A percentile compares a stretch with the other conserved stretches of the same genome.
These are phyloP conservation scores for Saccostrea glomerata DNA, from an alignment of 1,140 invertebrate species.

Conservation along the genomic window DNA sequence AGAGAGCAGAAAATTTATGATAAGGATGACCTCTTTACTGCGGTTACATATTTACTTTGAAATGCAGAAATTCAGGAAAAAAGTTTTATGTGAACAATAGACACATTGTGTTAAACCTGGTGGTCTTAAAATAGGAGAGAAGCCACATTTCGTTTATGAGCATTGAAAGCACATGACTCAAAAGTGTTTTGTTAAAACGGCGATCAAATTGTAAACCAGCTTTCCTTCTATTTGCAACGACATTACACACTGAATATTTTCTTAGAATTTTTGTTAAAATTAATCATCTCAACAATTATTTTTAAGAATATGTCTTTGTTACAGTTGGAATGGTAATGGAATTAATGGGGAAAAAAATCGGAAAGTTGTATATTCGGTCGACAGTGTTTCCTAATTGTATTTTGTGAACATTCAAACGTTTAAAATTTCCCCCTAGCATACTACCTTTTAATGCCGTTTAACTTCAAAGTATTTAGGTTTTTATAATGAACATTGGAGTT, in stretches of 20 bases:
- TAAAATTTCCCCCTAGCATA: too few species aligned
- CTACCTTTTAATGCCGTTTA: neutral
- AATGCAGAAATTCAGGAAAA: neutral
- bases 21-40: neutral
- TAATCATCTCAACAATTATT: too few species aligned
- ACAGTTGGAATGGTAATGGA: too few species aligned
- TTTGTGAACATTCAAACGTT: too few species aligned
- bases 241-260: neutral
- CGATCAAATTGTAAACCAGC: neutral
- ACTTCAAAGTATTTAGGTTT: constrained; percentile 6
- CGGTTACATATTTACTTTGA: neutral
- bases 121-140: neutral
- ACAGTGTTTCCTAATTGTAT: too few species aligned
- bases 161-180: neutral
- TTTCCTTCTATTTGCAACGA: neutral
- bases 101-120: neutral
- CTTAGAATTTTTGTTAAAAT: too few species aligned
- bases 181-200: neutral
- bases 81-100: neutral
- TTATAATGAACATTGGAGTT: neutral
- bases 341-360: too few species aligned
- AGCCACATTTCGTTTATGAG: neutral
- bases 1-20: neutral
- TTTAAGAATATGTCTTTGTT: too few species aligned
- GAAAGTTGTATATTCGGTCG: too few species aligned